phyloP scores from a whole-genome alignment of 2,888 invertebrate species.

The Lasiommata megera region DNA sequence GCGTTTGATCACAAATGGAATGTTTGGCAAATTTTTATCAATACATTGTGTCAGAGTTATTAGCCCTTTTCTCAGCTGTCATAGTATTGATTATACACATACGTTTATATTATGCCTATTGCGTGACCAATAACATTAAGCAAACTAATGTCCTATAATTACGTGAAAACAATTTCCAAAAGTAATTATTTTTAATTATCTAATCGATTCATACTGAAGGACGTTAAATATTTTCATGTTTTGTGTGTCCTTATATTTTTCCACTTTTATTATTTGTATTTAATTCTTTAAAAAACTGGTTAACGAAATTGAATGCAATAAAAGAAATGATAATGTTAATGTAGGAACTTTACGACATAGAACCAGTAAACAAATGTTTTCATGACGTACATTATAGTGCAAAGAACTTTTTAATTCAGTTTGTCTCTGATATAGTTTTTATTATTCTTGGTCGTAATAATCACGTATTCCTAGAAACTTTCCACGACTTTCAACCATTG shows the following conservation, averaged over 20 bases:
- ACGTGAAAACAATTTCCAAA: not conserved
- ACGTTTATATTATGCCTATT: not conserved
- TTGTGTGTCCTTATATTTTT: not conserved
- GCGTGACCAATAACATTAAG: not conserved
- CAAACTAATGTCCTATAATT: not conserved
- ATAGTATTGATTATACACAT: no score
- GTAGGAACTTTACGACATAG: not conserved
- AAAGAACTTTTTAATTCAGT: constrained; percentile 15
- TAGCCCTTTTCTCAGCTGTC: no score
- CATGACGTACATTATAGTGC: constrained; percentile 13
- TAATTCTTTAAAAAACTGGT: not conserved
- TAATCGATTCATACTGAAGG: not conserved
- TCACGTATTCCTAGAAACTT: constrained; percentile 6
- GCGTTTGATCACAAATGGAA: no score
- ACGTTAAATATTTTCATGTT: not conserved
- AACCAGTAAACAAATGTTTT: constrained; percentile 19
- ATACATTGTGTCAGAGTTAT: no score
- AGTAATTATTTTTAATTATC: not conserved
- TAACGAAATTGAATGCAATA: not conserved
- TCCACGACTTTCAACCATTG: not conserved
- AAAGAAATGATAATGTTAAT: not conserved
- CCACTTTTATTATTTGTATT: no score
- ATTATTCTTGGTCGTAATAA: constrained; percentile 1
- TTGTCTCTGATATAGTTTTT: constrained; percentile 21
- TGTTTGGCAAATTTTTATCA: no score